These are phyloP conservation scores for Dendroctonus ponderosae DNA, from an alignment of 1,140 invertebrate species.

Conservation along the genomic window DNA sequence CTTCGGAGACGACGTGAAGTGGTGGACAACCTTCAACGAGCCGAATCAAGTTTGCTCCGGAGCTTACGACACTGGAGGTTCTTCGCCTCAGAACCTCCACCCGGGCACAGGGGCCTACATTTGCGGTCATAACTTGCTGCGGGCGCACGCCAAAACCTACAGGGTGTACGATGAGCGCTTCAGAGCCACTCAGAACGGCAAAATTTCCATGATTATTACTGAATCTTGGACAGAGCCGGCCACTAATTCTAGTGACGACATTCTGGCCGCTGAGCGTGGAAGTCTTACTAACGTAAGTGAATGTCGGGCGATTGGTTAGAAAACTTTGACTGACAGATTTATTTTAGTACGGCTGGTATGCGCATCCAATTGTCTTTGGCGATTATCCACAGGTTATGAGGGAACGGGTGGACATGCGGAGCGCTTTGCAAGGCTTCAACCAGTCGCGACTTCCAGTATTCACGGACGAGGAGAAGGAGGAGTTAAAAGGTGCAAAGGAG, in stretches of 20 bases:
- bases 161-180: constrained; percentile 40
- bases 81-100: constrained; percentile 39
- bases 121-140: constrained; percentile 40
- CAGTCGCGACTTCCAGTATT: constrained; percentile 52
- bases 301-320: background rate
- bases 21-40: constrained; percentile 74
- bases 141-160: constrained; percentile 41
- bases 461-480: constrained; percentile 55
- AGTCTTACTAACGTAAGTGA: constrained; percentile 5
- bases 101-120: constrained; percentile 40
- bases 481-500: constrained; percentile 52
- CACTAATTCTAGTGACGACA: constrained; percentile 7
- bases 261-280: constrained; percentile 6
- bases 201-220: constrained; percentile 1
- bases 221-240: constrained; percentile 13
- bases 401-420: constrained; percentile 55
- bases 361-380: constrained; percentile 63
- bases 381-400: constrained; percentile 66
- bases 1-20: constrained; percentile 61
- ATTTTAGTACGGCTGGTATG: constrained; percentile 60
- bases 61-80: constrained; percentile 31
- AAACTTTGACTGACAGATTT: background rate
- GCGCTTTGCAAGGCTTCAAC: constrained; percentile 57
- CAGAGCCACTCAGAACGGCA: constrained; percentile 37
- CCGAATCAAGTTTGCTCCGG: constrained; percentile 60